phyloP scores from a whole-genome alignment of 2,113 vertebrate genomes.

The Pelecanus crispus region DNA sequence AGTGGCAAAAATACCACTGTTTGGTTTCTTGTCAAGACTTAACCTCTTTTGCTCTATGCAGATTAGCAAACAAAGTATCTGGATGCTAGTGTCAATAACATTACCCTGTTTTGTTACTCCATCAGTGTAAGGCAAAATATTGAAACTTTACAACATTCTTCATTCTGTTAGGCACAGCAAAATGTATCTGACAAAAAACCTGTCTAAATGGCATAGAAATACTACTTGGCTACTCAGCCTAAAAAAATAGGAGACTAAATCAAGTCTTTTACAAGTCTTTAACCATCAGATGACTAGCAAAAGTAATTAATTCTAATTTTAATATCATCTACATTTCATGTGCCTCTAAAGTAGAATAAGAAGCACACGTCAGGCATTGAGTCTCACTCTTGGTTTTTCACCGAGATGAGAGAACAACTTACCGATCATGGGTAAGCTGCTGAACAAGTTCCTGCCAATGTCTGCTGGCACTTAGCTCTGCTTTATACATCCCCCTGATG shows the following conservation, averaged over 20 bases:
- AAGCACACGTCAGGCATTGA: not conserved
- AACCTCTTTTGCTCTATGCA: not conserved
- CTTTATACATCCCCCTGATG: conserved; percentile 92
- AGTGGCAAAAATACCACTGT: not conserved
- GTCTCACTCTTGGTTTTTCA: not conserved
- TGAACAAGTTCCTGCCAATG: conserved; percentile 97
- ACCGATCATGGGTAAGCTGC: conserved; percentile 93
- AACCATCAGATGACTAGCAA: not conserved
- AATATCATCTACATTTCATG: not conserved
- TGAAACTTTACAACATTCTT: not conserved
- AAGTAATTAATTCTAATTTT: not conserved
- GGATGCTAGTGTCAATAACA: not conserved
- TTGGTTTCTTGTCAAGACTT: not conserved
- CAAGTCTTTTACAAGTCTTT: not conserved
- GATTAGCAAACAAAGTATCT: not conserved
- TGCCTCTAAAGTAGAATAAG: not conserved
- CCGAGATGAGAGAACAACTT: not conserved
- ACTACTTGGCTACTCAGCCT: not conserved
- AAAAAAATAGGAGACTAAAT: not conserved
- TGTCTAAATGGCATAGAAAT: not conserved
- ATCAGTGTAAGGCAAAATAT: not conserved
- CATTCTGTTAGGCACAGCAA: not conserved
- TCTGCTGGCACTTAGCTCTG: conserved; percentile 90
- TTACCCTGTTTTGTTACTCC: not conserved
- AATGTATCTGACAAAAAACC: not conserved